phyloP scores from a whole-genome alignment of 1,140 invertebrate species.

The Lasaia peninsularis region DNA sequence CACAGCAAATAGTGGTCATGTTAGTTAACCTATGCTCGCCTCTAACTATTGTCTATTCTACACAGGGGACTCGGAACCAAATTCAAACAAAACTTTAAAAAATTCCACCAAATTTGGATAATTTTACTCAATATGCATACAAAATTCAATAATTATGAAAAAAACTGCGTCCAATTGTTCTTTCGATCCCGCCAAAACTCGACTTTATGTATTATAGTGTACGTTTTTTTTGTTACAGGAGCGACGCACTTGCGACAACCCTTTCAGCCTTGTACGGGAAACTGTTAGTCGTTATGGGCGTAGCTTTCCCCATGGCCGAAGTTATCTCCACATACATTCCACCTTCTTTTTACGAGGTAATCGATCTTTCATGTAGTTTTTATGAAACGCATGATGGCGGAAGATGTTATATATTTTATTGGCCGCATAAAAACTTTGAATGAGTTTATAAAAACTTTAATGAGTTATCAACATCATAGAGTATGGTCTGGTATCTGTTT shows the following conservation, averaged over 20 bases:
- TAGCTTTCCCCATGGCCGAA: slow-evolving; percentile 95
- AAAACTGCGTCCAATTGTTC: too few relatives aligned
- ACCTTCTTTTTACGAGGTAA: slow-evolving; percentile 90
- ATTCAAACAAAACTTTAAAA: too few relatives aligned
- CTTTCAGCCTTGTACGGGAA: slow-evolving; percentile 96
- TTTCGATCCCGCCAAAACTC: too few relatives aligned
- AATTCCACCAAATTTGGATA: too few relatives aligned
- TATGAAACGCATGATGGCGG: not conserved
- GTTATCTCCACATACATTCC: slow-evolving; percentile 94
- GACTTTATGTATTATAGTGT: too few relatives aligned
- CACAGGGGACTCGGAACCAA: too few relatives aligned
- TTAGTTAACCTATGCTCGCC: too few relatives aligned
- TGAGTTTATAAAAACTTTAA: not conserved
- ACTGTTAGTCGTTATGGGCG: slow-evolving; percentile 93
- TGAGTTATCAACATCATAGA: not conserved
- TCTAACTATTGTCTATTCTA: too few relatives aligned
- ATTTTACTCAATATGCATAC: too few relatives aligned
- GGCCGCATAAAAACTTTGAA: not conserved
- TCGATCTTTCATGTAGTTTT: slow-evolving; percentile 5
- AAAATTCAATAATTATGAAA: too few relatives aligned
- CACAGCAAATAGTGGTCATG: too few relatives aligned
- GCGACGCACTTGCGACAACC: slow-evolving; percentile 90
- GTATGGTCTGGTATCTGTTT: too few relatives aligned
- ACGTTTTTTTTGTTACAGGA: slow-evolving; percentile 53
- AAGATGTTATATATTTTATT: not conserved